phyloP scores from a whole-genome alignment of 2,888 invertebrate genomes.

The Pseudococcus viburni region DNA sequence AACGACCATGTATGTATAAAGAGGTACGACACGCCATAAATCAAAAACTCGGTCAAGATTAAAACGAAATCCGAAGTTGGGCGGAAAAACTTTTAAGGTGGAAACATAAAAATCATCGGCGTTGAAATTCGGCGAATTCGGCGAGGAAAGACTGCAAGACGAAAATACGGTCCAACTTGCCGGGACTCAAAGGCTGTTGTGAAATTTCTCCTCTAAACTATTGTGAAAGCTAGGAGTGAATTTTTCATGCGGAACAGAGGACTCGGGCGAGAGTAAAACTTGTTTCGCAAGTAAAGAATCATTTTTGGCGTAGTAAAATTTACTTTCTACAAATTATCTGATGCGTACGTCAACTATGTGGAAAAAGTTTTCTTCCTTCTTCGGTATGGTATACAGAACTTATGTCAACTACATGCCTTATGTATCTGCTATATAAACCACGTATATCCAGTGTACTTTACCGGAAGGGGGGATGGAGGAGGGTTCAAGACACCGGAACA shows the following conservation, averaged over 20 bases:
- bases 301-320: constrained; percentile 48
- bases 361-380: constrained; percentile 37
- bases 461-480: no score
- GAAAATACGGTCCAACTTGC: constrained; percentile 35
- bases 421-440: not conserved
- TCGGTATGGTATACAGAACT: not conserved
- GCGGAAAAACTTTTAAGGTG: constrained; percentile 24
- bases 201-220: constrained; percentile 34
- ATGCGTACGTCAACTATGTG: constrained; percentile 52
- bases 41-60: constrained; percentile 47
- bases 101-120: constrained; percentile 15
- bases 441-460: no score
- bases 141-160: not conserved
- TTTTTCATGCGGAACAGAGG: constrained; percentile 54
- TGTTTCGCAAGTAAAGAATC: constrained; percentile 36
- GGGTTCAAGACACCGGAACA: not conserved
- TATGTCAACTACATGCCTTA: constrained; percentile 46
- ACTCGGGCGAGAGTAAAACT: constrained; percentile 32
- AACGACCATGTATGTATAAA: not conserved
- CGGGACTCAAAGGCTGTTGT: not conserved
- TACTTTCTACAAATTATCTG: constrained; percentile 56
- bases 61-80: constrained; percentile 22
- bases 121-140: not conserved
- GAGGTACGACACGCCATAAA: constrained; percentile 16
- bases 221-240: constrained; percentile 34